Conservation (phyloP, 2,113 vertebrate genomes). For the Neodon shergylaensis region DNA sequence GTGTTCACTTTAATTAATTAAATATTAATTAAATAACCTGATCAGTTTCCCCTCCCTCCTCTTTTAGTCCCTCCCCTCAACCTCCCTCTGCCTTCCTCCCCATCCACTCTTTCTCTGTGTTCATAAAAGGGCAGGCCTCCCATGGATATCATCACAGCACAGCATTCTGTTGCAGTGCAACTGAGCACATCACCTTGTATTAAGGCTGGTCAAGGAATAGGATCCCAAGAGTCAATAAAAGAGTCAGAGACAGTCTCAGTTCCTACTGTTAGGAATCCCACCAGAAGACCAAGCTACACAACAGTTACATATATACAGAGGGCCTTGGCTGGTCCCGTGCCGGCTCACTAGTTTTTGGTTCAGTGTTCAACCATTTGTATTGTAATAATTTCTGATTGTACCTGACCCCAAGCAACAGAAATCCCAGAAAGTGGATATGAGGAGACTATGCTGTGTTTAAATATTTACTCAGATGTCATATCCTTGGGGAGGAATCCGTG, state of each 20-base stretch:
- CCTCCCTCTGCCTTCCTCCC: too few species aligned
- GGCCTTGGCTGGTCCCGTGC: background rate
- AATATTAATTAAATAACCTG: background rate
- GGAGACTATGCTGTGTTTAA: background rate
- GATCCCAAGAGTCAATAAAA: background rate
- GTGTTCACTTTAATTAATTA: background rate
- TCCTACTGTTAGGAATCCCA: background rate
- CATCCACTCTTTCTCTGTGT: background rate
- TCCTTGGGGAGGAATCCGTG: rapidly evolving
- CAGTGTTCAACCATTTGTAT: background rate
- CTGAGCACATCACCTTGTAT: background rate
- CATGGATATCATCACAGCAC: background rate
- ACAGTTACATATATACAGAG: background rate
- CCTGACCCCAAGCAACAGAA: background rate
- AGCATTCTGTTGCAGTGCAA: background rate
- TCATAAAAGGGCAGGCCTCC: background rate
- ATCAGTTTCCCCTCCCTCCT: background rate
- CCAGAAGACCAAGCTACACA: background rate
- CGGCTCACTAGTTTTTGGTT: background rate
- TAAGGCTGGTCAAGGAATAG: background rate
- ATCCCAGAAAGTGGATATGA: background rate
- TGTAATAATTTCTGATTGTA: background rate
- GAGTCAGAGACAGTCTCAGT: background rate
- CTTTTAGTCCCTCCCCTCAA: background rate
- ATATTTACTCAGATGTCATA: background rate